phyloP scores from a whole-genome alignment of 2,888 invertebrate species.

The Phorcus lineatus region DNA sequence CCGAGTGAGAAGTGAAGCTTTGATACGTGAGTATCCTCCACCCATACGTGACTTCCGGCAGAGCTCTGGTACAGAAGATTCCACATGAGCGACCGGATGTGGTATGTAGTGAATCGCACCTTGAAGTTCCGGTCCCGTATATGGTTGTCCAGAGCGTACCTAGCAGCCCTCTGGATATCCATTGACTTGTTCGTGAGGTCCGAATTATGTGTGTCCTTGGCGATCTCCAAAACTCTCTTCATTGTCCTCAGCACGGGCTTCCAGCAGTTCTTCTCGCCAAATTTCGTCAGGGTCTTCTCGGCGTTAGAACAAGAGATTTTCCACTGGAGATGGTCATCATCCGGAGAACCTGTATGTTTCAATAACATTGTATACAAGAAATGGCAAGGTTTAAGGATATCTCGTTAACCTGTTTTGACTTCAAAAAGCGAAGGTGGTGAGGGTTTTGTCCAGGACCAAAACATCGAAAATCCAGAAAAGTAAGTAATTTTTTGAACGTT shows the following conservation, averaged over 20 bases:
- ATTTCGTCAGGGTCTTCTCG: background rate
- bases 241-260: background rate
- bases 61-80: conserved; percentile 1
- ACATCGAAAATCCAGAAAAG: too few species aligned
- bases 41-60: background rate
- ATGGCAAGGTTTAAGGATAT: too few species aligned
- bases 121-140: background rate
- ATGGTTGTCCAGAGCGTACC: background rate
- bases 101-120: conserved; percentile 4
- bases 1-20: conserved; percentile 14
- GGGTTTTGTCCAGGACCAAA: too few species aligned
- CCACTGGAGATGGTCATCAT: background rate
- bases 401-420: too few species aligned
- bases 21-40: background rate
- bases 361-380: too few species aligned
- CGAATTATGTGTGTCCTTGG: background rate
- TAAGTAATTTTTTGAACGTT: too few species aligned
- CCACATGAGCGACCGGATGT: conserved; percentile 32
- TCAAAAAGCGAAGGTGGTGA: too few species aligned
- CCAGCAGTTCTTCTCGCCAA: background rate
- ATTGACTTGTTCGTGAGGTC: background rate
- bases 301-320: background rate
- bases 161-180: background rate
- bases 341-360: too few species aligned
- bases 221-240: background rate